phyloP scores from a whole-genome alignment of 2,888 invertebrate genomes.

The Drosophila koepferae region DNA sequence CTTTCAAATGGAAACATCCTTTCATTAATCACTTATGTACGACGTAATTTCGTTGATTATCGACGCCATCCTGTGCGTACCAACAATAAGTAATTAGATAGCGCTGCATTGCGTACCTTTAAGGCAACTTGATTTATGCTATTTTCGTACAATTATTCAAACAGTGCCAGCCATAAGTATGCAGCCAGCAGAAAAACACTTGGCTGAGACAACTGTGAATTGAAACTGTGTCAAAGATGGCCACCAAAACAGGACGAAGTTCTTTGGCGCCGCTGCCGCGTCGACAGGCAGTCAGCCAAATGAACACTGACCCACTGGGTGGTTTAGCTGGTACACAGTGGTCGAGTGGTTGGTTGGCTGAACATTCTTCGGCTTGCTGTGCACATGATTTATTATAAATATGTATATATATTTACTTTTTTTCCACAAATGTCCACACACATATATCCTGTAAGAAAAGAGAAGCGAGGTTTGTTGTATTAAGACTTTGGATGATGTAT shows the following conservation, averaged over 20 bases:
- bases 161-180: slow-evolving; percentile 22
- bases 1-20: slow-evolving; percentile 5
- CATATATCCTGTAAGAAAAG: slow-evolving; percentile 12
- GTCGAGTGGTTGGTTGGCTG: slow-evolving; percentile 21
- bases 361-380: slow-evolving; percentile 40
- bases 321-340: slow-evolving; percentile 16
- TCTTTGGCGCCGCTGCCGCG: slow-evolving; percentile 55
- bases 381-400: slow-evolving; percentile 69
- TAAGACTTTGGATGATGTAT: not conserved
- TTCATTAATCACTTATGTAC: slow-evolving; percentile 41
- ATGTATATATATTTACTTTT: slow-evolving; percentile 21
- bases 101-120: slow-evolving; percentile 6
- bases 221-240: slow-evolving; percentile 67
- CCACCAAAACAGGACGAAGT: slow-evolving; percentile 41
- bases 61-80: slow-evolving; percentile 12
- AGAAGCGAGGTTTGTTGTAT: not conserved
- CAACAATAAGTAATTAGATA: slow-evolving; percentile 29
- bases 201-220: slow-evolving; percentile 46
- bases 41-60: slow-evolving; percentile 12
- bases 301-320: slow-evolving; percentile 33
- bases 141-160: slow-evolving; percentile 65
- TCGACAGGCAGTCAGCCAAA: slow-evolving; percentile 45
- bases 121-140: slow-evolving; percentile 60
- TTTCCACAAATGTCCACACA: slow-evolving; percentile 13
- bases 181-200: slow-evolving; percentile 11